phyloP scores from a whole-genome alignment of 2,113 vertebrate genomes.

The Isurus oxyrinchus region DNA sequence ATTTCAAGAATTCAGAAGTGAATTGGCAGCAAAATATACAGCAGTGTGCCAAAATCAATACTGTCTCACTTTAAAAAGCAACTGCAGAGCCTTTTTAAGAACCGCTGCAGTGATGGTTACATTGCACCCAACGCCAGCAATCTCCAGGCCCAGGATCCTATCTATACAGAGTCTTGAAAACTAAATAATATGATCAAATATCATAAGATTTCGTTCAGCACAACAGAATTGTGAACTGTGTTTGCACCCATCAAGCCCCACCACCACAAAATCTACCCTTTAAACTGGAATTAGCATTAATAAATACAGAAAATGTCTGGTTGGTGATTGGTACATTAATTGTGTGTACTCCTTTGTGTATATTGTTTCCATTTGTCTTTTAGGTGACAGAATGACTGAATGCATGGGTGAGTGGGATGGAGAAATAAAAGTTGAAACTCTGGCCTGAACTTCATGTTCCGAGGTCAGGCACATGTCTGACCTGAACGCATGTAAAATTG shows the following conservation, averaged over 20 bases:
- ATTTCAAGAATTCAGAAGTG: not conserved
- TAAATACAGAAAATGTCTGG: not conserved
- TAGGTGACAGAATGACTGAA: not conserved
- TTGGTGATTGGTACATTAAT: not conserved
- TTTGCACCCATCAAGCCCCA: not conserved
- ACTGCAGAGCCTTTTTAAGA: not conserved
- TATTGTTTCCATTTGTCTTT: not conserved
- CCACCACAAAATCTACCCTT: not conserved
- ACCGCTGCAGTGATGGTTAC: not conserved
- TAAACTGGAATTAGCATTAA: not conserved
- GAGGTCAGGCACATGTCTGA: too few species aligned
- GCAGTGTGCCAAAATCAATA: not conserved
- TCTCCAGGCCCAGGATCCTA: not conserved
- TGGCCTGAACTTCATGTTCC: too few species aligned
- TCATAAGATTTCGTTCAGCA: not conserved
- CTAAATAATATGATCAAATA: not conserved
- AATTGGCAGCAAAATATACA: not conserved
- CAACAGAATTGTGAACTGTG: not conserved
- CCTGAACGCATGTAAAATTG: too few species aligned
- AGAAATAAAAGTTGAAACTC: not conserved
- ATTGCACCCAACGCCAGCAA: not conserved
- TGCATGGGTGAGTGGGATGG: not conserved
- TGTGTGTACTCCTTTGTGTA: not conserved
- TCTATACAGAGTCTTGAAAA: not conserved
- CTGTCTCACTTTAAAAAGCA: not conserved